Evolutionary conservation across 2,888 invertebrate species (phyloP), one percentile per base, ranked within the genome.

Genomic region (Rhyacophila evoluta): DNA sequence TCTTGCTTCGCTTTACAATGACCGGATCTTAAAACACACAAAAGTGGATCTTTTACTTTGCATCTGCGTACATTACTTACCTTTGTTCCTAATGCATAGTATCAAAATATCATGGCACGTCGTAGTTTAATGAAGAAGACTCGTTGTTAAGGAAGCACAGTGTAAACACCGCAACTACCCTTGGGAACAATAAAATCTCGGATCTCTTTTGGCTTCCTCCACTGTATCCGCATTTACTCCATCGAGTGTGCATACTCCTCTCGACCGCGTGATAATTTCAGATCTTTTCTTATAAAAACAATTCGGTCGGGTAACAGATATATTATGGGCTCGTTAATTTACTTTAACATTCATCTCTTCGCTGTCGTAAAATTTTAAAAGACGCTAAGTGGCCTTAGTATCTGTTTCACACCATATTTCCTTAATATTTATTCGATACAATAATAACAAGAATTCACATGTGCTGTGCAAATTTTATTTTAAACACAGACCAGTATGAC

Each of bases 121-220:
- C 70, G 75, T 70, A 55, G 70, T 39, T 41, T 82, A 81, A 81
- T 82, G 82, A 82, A 82, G 79, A 68, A 82, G 77, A 74, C 81
- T 79, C 75, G 82, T 82, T 69, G 74, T 78, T 73, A 72, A 74
- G 78, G 79, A 78, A 79, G 78, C 79, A 15, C 8, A 77, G 73
- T 78, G 78, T 82, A 81, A 82, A 82, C 81, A 82, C 33, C 28
- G 25, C 55, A 27, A 25, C 70, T 36, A 55, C 82, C 81, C 79
- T 10, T n/a, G 82, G 82, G 82, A 81, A 81, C 82, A 79, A 82
- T 82, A 81, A 82, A 77, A 77, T 69, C 67, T 78, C 81, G 67
- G 74, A 77, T 67, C 36, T 70, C 55, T 74, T 79, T 68, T 38
- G 29, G 27, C 39, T 72, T 72, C 55, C 27, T 15, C 72, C 8